Conservation (phyloP, 2,888 invertebrate genomes). For the Masnerella sp. region DNA sequence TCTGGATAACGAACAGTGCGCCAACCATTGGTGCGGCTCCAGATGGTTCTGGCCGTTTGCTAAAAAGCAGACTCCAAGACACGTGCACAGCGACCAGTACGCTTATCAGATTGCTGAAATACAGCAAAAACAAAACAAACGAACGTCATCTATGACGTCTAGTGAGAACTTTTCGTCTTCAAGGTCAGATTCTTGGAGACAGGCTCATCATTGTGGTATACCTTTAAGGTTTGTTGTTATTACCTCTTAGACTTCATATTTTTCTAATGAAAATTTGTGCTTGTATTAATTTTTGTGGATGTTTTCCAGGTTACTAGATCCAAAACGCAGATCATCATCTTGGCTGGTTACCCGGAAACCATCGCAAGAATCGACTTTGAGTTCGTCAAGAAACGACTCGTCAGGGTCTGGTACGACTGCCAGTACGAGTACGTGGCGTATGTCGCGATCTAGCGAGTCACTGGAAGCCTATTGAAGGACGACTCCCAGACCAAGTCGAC, state of each 20-base stretch:
- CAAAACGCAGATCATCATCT: constrained; percentile 89
- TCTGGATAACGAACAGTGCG: constrained; percentile 78
- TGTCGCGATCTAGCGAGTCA: constrained; percentile 89
- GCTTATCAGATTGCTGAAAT: constrained; percentile 87
- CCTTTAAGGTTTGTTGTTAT: constrained; percentile 78
- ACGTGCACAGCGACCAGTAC: constrained; percentile 82
- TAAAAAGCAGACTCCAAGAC: constrained; percentile 76
- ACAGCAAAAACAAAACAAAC: constrained; percentile 86
- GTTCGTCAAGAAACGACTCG: constrained; percentile 93
- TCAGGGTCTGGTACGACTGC: constrained; percentile 93
- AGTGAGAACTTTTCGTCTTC: constrained; percentile 91
- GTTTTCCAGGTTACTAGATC: constrained; percentile 81
- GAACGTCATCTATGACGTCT: constrained; percentile 90
- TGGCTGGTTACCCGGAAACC: constrained; percentile 95
- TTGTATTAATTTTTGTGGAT: neutral
- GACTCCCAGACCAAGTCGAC: constrained; percentile 68
- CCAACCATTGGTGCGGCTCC: constrained; percentile 66
- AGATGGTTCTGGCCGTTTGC: constrained; percentile 79
- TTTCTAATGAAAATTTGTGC: neutral
- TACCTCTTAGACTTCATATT: neutral
- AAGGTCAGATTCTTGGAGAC: constrained; percentile 90
- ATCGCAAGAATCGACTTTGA: constrained; percentile 94
- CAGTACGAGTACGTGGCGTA: constrained; percentile 92
- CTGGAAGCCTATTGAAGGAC: constrained; percentile 78
- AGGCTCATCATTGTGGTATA: constrained; percentile 86